Base-by-base conservation (phyloP, 2,888 invertebrate genomes). In the Elegia similella region DNA sequence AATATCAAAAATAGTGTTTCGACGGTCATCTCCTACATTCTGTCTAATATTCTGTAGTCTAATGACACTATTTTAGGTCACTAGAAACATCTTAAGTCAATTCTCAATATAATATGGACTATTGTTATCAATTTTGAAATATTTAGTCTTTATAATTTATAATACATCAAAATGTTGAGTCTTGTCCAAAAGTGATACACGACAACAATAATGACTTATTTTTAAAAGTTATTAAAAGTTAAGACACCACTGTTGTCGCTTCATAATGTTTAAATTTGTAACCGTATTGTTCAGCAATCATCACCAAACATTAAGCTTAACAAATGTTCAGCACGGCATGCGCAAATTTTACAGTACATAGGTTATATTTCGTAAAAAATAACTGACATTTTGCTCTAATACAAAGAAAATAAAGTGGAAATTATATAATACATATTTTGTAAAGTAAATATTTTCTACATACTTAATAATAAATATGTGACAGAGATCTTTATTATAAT, bases 1-100 rank as follows among this genome's bases (percentile, higher is more conserved):
- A 82, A 87, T 91, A 91, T 91, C 91, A 91, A 91, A 91, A 91
- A 91, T 91, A 91, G 90, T 88, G 88, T 84, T 86, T 85, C 84
- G 82, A 86, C 85, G 78, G 82, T 77, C 78, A 75, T 80, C 81
- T 76, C 70, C 84, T 87, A 88, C 82, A 81, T 83, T 87, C 83
- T 88, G 88, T 76, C 82, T 86, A 84, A 85, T 82, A 83, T 81
- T 85, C 78, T 85, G 86, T 84, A 84, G 78, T 81, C 80, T 84
- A 81, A 82, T 76, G 85, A 84, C 85, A 69, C 75, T 76, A 80
- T 74, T 78, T 73, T 84, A 86, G 82, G 84, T 86, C 87, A 84
- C 81, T 81, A 80, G 80, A 81, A 85, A 85, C 78, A 76, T 76
- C 76, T 77, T 80, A 80, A 71, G 80, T 78, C 86, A 86, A 85